These are phyloP conservation scores for Montifringilla adamsi DNA, from an alignment of 2,113 vertebrate species.

Conservation along the genomic window DNA sequence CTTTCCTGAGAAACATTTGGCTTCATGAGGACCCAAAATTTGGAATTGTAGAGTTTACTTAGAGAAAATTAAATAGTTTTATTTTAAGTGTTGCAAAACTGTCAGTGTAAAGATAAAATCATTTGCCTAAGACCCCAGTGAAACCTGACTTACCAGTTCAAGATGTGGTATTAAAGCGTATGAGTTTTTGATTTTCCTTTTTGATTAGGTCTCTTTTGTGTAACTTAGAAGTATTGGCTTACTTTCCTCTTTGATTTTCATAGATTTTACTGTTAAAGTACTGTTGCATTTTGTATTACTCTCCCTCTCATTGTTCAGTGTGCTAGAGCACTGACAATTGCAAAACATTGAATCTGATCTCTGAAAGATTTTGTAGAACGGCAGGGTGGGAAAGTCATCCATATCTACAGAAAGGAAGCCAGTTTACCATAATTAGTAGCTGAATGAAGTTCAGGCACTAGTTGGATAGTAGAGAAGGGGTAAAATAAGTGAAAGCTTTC, in stretches of 20 bases:
- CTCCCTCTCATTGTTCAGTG: not conserved
- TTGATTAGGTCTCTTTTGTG: not conserved
- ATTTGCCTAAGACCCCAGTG: not conserved
- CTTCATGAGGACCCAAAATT: not conserved
- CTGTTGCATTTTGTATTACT: not conserved
- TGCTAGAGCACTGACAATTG: not conserved
- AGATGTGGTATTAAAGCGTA: not conserved
- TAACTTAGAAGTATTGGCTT: not conserved
- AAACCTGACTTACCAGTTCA: not conserved
- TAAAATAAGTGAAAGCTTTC: not conserved
- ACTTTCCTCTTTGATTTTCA: not conserved
- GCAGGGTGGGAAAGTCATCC: not conserved
- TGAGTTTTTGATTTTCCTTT: not conserved
- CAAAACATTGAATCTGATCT: not conserved
- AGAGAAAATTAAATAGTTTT: not conserved
- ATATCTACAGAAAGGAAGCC: not conserved
- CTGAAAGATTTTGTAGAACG: not conserved
- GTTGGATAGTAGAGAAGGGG: not conserved
- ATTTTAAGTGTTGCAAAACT: not conserved
- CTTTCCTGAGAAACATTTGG: not conserved
- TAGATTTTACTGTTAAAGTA: not conserved
- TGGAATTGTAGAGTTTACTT: not conserved
- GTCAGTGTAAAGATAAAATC: not conserved
- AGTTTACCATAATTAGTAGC: not conserved
- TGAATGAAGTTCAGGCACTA: not conserved